Percentiles rank a stretch among this genome's conserved stretches.
Evolutionary conservation across 2,113 vertebrate species (phyloP).

Genomic region (Calypte anna): DNA sequence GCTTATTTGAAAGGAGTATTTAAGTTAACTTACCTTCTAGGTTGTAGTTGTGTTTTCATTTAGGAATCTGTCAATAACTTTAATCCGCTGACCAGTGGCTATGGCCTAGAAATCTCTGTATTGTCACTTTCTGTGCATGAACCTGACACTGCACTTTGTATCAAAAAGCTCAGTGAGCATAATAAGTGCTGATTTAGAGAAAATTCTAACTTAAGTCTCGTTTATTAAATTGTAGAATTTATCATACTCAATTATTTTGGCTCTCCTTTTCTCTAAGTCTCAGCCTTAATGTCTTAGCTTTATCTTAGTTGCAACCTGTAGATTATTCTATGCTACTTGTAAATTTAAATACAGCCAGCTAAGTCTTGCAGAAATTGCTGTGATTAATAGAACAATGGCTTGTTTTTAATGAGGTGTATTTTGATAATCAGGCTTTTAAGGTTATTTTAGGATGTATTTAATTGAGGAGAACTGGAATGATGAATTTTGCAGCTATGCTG

Average conservation of each 20-base stretch:
- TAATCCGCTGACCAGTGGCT: constrained; percentile 78
- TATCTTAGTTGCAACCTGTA: not conserved
- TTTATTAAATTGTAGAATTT: not conserved
- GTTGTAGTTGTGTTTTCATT: constrained; percentile 68
- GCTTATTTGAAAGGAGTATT: not conserved
- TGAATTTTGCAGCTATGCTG: not conserved
- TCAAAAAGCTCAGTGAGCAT: constrained; percentile 68
- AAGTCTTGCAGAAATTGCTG: not conserved
- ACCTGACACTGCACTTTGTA: constrained; percentile 80
- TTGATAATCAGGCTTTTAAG: not conserved
- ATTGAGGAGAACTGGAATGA: not conserved
- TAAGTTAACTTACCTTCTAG: not conserved
- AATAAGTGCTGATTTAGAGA: constrained; percentile 36
- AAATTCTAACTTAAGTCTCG: constrained; percentile 30
- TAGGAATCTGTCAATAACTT: constrained; percentile 75
- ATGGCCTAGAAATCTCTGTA: constrained; percentile 77
- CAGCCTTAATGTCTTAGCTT: not conserved
- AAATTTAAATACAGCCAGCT: not conserved
- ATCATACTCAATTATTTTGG: not conserved
- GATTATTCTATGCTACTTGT: not conserved
- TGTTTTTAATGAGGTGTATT: not conserved
- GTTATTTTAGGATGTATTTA: not conserved
- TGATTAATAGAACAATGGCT: not conserved
- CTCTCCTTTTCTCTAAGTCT: not conserved
- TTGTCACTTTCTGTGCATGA: constrained; percentile 84